These are phyloP conservation scores for Amphiprion percula DNA, from an alignment of 2,113 vertebrate genomes.

Conservation along the genomic window DNA sequence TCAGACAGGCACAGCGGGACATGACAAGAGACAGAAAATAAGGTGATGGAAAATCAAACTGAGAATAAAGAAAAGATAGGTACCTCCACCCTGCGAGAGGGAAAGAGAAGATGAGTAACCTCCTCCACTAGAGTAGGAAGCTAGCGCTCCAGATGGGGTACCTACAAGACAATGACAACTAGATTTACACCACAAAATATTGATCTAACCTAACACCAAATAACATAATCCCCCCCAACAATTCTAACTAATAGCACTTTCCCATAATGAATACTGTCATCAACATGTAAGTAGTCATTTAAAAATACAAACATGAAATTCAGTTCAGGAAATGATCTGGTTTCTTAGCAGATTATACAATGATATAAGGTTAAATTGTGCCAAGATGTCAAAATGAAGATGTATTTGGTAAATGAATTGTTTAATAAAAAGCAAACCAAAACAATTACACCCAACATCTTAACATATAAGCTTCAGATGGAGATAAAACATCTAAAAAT, in stretches of 20 bases:
- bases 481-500: too few species aligned
- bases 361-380: too few species aligned
- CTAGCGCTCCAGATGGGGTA: constrained; percentile 83
- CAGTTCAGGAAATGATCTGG: too few species aligned
- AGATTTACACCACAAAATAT: constrained; percentile 45
- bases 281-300: too few species aligned
- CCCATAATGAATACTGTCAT: too few species aligned
- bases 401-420: too few species aligned
- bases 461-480: too few species aligned
- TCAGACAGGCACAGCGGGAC: background rate
- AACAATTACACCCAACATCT: too few species aligned
- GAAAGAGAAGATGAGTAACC: constrained; percentile 84
- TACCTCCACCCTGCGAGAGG: constrained; percentile 84
- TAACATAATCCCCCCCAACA: background rate
- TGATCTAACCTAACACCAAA: background rate
- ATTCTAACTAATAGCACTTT: background rate
- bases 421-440: too few species aligned
- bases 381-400: too few species aligned
- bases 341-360: too few species aligned
- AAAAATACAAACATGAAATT: too few species aligned
- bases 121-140: constrained; percentile 85
- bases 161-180: constrained; percentile 74
- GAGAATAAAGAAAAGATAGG: constrained; percentile 30
- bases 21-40: constrained; percentile 23
- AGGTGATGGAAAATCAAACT: constrained; percentile 4